A percentile compares a stretch with the other conserved stretches of the same genome.
Evolutionary conservation across 2,797 vertebrate genomes (phyloP).

Genomic region (Luscinia megarhynchos): DNA sequence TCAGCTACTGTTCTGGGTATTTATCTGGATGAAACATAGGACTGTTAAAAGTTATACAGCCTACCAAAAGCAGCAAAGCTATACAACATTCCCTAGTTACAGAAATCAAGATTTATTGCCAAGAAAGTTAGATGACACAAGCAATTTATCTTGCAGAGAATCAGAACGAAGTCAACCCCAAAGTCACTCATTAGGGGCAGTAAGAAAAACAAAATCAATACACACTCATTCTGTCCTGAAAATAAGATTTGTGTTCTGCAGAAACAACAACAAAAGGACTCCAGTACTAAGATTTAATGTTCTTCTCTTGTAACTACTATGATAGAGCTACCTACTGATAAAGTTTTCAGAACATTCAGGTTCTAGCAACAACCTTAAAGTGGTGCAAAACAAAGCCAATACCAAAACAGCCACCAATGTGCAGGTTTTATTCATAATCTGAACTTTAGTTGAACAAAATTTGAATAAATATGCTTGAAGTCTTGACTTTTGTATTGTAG

Average conservation of each 20-base stretch:
- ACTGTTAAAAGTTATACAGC: neutral
- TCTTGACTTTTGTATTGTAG: neutral
- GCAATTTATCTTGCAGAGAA: neutral
- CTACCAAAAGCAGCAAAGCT: neutral
- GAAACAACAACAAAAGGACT: neutral
- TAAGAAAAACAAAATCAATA: neutral
- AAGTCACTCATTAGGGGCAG: neutral
- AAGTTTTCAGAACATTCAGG: neutral
- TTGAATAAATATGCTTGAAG: neutral
- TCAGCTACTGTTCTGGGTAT: neutral
- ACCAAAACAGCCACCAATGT: neutral
- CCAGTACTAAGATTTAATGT: accelerated
- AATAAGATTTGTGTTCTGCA: neutral
- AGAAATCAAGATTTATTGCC: conserved; percentile 3
- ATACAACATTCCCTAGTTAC: neutral
- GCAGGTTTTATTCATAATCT: neutral
- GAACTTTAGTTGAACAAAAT: neutral
- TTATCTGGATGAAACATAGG: neutral
- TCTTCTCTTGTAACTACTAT: neutral
- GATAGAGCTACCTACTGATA: neutral
- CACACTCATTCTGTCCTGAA: neutral
- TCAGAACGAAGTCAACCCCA: neutral
- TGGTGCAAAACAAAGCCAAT: neutral
- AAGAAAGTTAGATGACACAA: neutral
- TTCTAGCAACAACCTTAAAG: neutral